Evolutionary conservation across 2,113 vertebrate species (phyloP).

Genomic region (Vulpes lagopus): DNA sequence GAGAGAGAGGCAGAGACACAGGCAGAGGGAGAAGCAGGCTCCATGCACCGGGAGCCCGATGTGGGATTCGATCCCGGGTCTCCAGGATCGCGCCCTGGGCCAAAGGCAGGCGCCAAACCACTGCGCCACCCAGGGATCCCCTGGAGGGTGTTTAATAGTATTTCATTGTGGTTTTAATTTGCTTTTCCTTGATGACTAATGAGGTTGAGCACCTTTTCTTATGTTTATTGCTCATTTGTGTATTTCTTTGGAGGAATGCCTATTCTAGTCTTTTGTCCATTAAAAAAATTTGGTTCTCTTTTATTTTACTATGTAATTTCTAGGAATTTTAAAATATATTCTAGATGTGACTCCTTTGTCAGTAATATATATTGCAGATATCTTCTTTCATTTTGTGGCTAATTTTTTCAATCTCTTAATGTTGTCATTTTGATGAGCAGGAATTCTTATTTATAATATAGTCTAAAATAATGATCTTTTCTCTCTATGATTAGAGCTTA

Average conservation of each 20-base stretch:
- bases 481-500: slow-evolving; percentile 24
- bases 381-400: neutral
- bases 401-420: neutral
- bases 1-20: no score
- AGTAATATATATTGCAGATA: neutral
- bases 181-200: neutral
- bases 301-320: neutral
- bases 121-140: no score
- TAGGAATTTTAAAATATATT: slow-evolving; percentile 12
- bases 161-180: slow-evolving; percentile 41
- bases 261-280: neutral
- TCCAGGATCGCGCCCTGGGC: no score
- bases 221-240: neutral
- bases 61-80: no score
- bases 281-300: neutral
- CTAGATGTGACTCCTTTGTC: neutral
- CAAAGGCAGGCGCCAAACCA: no score
- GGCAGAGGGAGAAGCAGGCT: no score
- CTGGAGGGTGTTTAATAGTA: neutral
- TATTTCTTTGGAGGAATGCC: neutral
- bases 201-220: neutral
- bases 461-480: neutral
- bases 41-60: no score
- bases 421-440: neutral
- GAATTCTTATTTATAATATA: neutral